phyloP scores from a whole-genome alignment of 1,140 invertebrate species.

The Manduca sexta region DNA sequence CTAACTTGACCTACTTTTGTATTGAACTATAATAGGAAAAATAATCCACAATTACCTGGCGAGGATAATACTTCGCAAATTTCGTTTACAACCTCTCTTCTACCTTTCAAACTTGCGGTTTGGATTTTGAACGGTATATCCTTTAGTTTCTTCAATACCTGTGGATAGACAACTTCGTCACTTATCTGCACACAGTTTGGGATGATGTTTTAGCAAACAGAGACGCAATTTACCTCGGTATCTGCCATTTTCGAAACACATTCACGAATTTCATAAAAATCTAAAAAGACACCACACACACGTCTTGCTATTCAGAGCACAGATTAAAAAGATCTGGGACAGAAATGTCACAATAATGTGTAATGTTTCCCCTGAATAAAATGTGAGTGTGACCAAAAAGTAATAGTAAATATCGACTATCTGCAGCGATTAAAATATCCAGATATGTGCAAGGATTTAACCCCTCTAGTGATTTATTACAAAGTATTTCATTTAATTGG shows the following conservation, averaged over 20 bases:
- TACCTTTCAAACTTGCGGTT: conserved; percentile 83
- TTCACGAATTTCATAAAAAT: conserved; percentile 22
- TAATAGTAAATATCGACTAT: too few species aligned
- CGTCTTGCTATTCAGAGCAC: conserved; percentile 19
- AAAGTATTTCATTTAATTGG: too few species aligned
- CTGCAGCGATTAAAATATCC: too few species aligned
- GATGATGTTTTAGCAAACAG: background rate
- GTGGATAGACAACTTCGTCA: conserved; percentile 48
- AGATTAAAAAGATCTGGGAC: conserved; percentile 20
- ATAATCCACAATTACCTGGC: conserved; percentile 78
- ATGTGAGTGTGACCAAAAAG: too few species aligned
- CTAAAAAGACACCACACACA: conserved; percentile 23
- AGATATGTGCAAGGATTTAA: too few species aligned
- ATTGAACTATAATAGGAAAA: background rate
- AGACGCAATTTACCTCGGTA: conserved; percentile 49
- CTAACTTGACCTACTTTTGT: background rate
- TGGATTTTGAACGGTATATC: conserved; percentile 86
- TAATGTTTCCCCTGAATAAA: too few species aligned
- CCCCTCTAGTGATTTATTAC: too few species aligned
- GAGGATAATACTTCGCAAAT: conserved; percentile 82
- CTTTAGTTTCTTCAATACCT: conserved; percentile 83
- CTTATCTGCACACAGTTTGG: conserved; percentile 6
- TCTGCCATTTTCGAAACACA: conserved; percentile 63
- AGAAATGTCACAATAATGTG: too few species aligned
- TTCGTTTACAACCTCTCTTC: conserved; percentile 80